Evolutionary conservation across 1,140 invertebrate species (phyloP).

Genomic region (Nilaparvata lugens): DNA sequence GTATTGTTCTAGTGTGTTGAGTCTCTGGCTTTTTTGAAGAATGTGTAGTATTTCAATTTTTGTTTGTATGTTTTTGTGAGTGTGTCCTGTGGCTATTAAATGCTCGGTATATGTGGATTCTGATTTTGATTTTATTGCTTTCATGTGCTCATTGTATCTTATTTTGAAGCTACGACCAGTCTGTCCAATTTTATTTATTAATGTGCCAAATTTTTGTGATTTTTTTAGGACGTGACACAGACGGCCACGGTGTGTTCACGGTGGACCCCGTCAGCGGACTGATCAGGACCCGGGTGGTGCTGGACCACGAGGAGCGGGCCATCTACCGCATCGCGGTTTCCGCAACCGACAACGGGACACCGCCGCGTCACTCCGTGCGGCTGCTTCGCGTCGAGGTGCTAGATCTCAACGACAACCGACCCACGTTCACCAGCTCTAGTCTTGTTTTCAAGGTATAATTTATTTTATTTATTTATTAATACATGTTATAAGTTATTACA

Average conservation of each 20-base stretch:
- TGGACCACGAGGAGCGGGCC: constrained; percentile 84
- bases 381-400: constrained; percentile 77
- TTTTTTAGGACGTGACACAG: constrained; percentile 57
- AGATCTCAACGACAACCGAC: constrained; percentile 83
- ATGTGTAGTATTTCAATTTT: too few relatives aligned
- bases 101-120: too few relatives aligned
- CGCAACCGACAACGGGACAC: constrained; percentile 76
- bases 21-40: too few relatives aligned
- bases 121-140: background rate
- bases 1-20: too few relatives aligned
- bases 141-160: too few relatives aligned
- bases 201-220: too few relatives aligned
- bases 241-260: constrained; percentile 73
- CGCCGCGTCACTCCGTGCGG: constrained; percentile 67
- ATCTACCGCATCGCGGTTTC: constrained; percentile 77
- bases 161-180: too few relatives aligned
- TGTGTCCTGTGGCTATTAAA: too few relatives aligned
- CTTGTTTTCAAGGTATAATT: constrained; percentile 76
- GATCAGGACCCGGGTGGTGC: constrained; percentile 72
- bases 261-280: constrained; percentile 79
- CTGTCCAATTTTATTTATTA: background rate
- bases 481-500: too few relatives aligned
- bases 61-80: too few relatives aligned
- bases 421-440: constrained; percentile 83
- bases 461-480: too few relatives aligned